phyloP scores from a whole-genome alignment of 92 coral and sea anemone species.

The Umimayanthus kanabou region DNA sequence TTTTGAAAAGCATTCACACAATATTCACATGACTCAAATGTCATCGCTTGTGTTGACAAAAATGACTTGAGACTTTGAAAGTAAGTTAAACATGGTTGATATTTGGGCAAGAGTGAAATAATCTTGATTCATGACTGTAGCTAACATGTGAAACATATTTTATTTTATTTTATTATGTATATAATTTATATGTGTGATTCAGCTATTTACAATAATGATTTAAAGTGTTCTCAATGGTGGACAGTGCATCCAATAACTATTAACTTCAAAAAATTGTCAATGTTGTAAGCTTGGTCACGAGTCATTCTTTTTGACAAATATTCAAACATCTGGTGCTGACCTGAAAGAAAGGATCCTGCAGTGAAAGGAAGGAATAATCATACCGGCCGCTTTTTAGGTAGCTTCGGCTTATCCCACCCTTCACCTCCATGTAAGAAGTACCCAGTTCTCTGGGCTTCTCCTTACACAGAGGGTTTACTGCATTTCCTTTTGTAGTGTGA shows the following conservation, averaged over 20 bases:
- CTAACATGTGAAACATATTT: too few species aligned
- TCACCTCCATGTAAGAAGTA: conserved; percentile 7
- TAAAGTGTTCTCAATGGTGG: background rate
- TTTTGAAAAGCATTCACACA: background rate
- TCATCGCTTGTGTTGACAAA: too few species aligned
- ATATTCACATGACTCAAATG: background rate
- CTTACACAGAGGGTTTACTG: conserved; percentile 14
- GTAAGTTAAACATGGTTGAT: too few species aligned
- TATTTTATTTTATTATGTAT: too few species aligned
- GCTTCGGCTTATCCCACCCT: background rate
- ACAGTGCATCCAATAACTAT: background rate
- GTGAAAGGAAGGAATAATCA: conserved; percentile 10
- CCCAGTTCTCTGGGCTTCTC: conserved; percentile 9
- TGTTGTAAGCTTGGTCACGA: too few species aligned
- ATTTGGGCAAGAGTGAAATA: too few species aligned
- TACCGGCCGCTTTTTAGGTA: conserved; percentile 22
- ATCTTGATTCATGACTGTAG: too few species aligned
- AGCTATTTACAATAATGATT: too few species aligned
- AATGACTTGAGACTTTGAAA: too few species aligned
- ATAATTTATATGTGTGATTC: too few species aligned
- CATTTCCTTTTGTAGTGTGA: conserved; percentile 1
- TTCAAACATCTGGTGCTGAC: background rate
- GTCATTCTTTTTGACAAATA: background rate
- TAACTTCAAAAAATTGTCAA: background rate
- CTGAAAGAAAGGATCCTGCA: background rate